Evolutionary conservation across 2,797 vertebrate genomes (phyloP), one percentile per base, ranked within the genome.

Genomic region (Coluber constrictor): DNA sequence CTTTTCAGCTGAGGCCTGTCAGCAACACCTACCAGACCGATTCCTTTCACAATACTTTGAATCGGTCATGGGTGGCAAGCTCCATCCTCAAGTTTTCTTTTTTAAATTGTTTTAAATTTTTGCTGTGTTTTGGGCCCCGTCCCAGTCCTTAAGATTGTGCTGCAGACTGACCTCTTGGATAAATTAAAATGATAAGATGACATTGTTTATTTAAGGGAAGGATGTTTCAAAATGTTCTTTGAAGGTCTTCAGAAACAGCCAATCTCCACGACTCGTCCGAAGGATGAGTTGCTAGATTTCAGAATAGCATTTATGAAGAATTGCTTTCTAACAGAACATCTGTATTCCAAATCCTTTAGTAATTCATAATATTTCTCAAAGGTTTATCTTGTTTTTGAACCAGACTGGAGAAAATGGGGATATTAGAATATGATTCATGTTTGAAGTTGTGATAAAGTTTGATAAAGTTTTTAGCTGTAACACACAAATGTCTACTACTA

Each of bases 21-120:
- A 87, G 60, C 79, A 91, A 91, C 57, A 60, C 93, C 63, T 95
- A 70, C 57, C 93, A 95, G 94, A 94, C 74, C 89, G 90, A 27
- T 89, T 92, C 27, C 5, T 93, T 8, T 90, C 95, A 54, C 89
- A 93, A 90, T 91, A 92, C 90, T 92, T 2, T 25, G 66, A 66
- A 56, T 15, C 87, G 47, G 61, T 61, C n/a, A 3, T 63, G 74
- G 59, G 88, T 18, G n/a, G 15, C n/a, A 0, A 32, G n/a, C 1
- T 32, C n/a, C 66, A 8, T 1, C 15, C 3, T 74, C 32, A 18
- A 32, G 91, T 93, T 43, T 54, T n/a, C 9, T 74, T 74, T 9
- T 8, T 7, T n/a, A 18, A 74, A 37, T 18, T 12, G 20, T 20
- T 83, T 83, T 83, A 25, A 11, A 37, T 37, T 47, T 11, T 47